Conservation (phyloP, 2,113 vertebrate species). For the Elgaria multicarinata region DNA sequence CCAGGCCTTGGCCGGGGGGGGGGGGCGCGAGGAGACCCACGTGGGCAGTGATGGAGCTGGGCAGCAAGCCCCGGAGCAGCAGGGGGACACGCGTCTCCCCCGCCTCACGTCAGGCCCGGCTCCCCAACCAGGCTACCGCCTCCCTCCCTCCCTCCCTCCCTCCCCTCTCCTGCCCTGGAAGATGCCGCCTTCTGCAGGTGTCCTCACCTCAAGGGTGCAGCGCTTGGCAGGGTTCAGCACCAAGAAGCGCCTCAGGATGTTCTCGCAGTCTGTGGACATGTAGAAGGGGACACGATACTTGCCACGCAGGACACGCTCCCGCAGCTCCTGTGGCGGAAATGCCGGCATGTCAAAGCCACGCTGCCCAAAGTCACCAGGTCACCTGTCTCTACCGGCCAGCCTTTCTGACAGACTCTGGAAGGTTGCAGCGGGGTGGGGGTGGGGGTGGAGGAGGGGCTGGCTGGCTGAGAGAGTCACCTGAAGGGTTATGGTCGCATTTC, state of each 20-base stretch:
- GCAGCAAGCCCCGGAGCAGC: neutral
- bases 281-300: conserved; percentile 96
- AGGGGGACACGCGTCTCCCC: neutral
- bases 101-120: neutral
- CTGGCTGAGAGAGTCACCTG: neutral
- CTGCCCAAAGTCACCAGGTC: neutral
- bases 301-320: conserved; percentile 91
- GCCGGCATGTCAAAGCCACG: rapidly evolving
- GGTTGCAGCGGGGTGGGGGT: neutral
- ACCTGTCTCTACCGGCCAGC: too few relatives aligned
- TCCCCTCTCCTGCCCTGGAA: neutral
- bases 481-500: neutral
- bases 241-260: conserved; percentile 90
- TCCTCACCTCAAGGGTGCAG: conserved; percentile 91
- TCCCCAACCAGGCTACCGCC: neutral
- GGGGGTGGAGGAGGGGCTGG: too few relatives aligned
- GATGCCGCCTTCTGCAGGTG: rapidly evolving
- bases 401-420: neutral
- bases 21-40: neutral
- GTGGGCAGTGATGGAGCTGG: neutral
- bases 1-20: neutral
- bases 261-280: conserved; percentile 97
- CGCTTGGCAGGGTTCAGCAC: conserved; percentile 94
- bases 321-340: conserved; percentile 82
- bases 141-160: neutral